Conservation (phyloP, 2,113 vertebrate genomes). For the Aplodontia rufa region DNA sequence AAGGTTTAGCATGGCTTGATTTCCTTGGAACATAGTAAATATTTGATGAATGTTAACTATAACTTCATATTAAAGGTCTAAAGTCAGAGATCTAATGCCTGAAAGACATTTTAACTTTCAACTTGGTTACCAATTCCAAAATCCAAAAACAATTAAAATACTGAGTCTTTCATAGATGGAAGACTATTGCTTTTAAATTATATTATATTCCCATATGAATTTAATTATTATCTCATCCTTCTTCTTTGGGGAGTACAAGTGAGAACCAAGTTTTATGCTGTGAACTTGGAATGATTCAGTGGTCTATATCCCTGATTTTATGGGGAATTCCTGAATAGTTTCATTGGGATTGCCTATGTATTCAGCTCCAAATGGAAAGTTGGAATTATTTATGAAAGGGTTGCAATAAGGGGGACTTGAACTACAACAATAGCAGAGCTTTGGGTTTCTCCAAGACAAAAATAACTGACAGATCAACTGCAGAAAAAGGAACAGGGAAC, state of each 20-base stretch:
- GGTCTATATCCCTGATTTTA: slow-evolving; percentile 5
- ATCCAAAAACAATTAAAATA: slow-evolving; percentile 28
- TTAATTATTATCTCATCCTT: slow-evolving; percentile 8
- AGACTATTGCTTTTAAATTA: background rate
- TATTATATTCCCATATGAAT: background rate
- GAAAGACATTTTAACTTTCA: slow-evolving; percentile 30
- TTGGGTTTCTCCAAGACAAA: slow-evolving; percentile 37
- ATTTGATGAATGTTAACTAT: background rate
- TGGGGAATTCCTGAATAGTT: background rate
- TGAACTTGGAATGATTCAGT: slow-evolving; percentile 28
- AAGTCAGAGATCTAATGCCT: background rate
- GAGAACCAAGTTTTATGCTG: background rate
- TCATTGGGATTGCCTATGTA: background rate
- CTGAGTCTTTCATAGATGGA: slow-evolving; percentile 20
- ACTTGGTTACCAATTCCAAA: background rate
- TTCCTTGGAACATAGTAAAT: background rate
- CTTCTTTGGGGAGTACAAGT: background rate
- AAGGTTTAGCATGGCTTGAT: slow-evolving; percentile 14
- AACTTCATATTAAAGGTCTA: slow-evolving; percentile 7
- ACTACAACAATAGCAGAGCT: slow-evolving; percentile 7
- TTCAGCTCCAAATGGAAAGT: slow-evolving; percentile 29
- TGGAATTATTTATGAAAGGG: slow-evolving; percentile 28
- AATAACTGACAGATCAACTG: slow-evolving; percentile 44
- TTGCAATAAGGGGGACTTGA: background rate
- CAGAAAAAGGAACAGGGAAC: slow-evolving; percentile 28